A percentile compares a stretch with the other conserved stretches of the same genome.
These are phyloP conservation scores for Andrena marginata DNA, from an alignment of 2,888 invertebrate species.

Conservation along the genomic window DNA sequence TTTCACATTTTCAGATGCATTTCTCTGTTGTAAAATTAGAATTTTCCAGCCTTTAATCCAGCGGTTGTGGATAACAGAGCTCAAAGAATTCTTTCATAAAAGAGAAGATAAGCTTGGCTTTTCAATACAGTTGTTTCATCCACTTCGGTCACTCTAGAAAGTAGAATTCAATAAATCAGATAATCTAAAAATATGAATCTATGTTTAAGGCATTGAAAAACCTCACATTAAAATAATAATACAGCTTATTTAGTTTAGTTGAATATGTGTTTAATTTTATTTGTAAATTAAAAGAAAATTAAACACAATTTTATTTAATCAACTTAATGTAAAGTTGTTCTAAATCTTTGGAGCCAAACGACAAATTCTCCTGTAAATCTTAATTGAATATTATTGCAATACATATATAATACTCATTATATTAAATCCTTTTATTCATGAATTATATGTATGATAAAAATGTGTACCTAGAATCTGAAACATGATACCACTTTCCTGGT, in stretches of 20 bases:
- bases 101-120: slow-evolving; percentile 97
- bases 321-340: too few species aligned
- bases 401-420: too few species aligned
- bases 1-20: background rate
- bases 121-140: slow-evolving; percentile 92
- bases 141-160: slow-evolving; percentile 89
- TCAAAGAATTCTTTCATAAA: slow-evolving; percentile 97
- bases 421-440: too few species aligned
- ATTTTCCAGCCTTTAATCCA: slow-evolving; percentile 14
- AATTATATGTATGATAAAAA: background rate
- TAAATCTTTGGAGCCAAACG: too few species aligned
- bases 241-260: background rate
- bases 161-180: slow-evolving; percentile 20
- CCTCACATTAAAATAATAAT: too few species aligned
- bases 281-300: background rate
- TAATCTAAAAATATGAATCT: background rate
- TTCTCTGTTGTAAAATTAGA: background rate
- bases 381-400: too few species aligned
- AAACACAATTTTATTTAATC: background rate
- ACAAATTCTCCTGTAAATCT: too few species aligned
- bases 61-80: background rate
- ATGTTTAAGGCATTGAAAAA: background rate
- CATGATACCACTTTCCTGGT: slow-evolving; percentile 95
- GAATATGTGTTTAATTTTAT: background rate
- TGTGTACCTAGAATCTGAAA: slow-evolving; percentile 93